These are phyloP conservation scores for Sanderia malayensis DNA, from an alignment of 30 jellyfish, hydroid and myxozoan species.

Conservation along the genomic window DNA sequence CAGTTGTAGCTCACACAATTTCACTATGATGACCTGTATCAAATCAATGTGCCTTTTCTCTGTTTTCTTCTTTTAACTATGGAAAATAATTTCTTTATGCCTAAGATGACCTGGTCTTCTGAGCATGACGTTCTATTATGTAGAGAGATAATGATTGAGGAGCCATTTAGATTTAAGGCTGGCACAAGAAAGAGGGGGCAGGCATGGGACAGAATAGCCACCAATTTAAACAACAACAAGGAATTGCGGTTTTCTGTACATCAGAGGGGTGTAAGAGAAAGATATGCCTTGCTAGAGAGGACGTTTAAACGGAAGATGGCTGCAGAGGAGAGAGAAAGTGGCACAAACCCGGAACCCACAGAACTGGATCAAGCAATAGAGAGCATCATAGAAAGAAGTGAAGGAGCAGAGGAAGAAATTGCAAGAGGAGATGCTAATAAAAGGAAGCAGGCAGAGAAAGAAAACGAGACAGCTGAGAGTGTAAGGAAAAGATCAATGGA, in stretches of 20 bases:
- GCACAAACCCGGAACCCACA: constrained; percentile 1
- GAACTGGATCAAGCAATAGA: constrained; percentile 24
- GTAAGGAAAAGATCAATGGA: constrained; percentile 26
- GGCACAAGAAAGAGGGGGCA: constrained; percentile 11
- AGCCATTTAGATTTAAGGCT: constrained; percentile 11
- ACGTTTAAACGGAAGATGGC: too few species aligned
- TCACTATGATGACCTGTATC: too few species aligned
- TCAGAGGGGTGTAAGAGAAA: constrained; percentile 17
- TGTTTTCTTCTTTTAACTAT: too few species aligned
- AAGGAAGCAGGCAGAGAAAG: neutral
- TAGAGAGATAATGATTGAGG: neutral
- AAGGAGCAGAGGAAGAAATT: neutral
- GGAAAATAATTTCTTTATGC: too few species aligned
- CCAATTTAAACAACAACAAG: constrained; percentile 6
- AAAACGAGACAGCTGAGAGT: constrained; percentile 26
- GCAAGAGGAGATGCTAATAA: neutral
- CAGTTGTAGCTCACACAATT: too few species aligned
- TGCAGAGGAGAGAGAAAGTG: constrained; percentile 13
- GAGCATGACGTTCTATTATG: constrained; percentile 11
- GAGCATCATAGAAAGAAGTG: neutral
- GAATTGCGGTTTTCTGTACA: neutral
- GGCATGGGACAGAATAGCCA: constrained; percentile 8
- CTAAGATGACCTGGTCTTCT: constrained; percentile 5
- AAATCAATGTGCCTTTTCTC: too few species aligned
- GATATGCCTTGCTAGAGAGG: too few species aligned